These are phyloP conservation scores for Strigamia crassipes DNA, from an alignment of 2,888 invertebrate species.

Conservation along the genomic window DNA sequence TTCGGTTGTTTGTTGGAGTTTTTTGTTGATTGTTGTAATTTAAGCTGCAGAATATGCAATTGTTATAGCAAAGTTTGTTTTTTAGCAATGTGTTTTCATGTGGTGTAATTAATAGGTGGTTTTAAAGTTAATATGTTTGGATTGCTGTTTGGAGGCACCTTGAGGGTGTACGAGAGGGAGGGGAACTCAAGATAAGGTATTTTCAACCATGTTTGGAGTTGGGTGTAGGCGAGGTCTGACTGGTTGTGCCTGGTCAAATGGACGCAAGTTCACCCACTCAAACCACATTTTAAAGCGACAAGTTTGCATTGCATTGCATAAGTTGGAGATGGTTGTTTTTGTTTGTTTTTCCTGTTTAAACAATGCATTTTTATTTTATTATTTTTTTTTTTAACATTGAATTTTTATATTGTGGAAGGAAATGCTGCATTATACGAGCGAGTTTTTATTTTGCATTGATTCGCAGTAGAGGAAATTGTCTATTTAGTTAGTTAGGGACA, in stretches of 20 bases:
- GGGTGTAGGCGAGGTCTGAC: slow-evolving; percentile 10
- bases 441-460: background rate
- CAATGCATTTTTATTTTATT: too few relatives aligned
- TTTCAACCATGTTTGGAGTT: slow-evolving; percentile 2
- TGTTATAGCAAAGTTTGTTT: too few relatives aligned
- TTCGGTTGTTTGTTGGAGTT: too few relatives aligned
- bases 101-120: too few relatives aligned
- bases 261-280: slow-evolving; percentile 10
- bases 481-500: background rate
- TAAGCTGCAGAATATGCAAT: too few relatives aligned
- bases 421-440: background rate
- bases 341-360: too few relatives aligned
- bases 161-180: background rate
- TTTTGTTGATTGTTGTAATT: too few relatives aligned
- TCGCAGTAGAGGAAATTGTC: background rate
- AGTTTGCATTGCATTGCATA: background rate
- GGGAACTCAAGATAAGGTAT: background rate
- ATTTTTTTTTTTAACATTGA: too few relatives aligned
- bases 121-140: too few relatives aligned
- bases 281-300: background rate
- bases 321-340: too few relatives aligned
- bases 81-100: too few relatives aligned
- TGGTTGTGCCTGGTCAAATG: background rate
- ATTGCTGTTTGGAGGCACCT: background rate
- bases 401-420: too few relatives aligned